phyloP scores from a whole-genome alignment of 2,888 invertebrate species.

The Melipona bicolor region DNA sequence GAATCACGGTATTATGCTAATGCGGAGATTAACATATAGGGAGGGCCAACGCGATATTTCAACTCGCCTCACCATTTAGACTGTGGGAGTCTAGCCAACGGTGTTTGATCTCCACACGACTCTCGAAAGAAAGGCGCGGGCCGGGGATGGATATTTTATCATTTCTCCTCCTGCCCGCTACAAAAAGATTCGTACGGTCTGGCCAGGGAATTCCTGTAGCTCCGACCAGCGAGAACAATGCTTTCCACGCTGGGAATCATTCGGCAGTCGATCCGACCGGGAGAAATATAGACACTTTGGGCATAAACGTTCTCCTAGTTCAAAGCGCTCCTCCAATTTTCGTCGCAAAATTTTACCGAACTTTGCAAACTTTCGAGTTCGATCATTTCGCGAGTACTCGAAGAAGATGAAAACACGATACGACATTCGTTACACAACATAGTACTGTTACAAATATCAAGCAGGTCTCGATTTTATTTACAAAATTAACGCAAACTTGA shows the following conservation, averaged over 20 bases:
- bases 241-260: constrained; percentile 52
- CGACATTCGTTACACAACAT: neutral
- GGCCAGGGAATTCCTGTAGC: constrained; percentile 60
- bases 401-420: neutral
- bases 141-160: constrained; percentile 71
- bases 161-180: constrained; percentile 63
- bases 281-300: neutral
- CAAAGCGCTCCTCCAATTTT: neutral
- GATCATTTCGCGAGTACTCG: neutral
- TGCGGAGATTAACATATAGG: constrained; percentile 83
- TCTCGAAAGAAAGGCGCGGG: constrained; percentile 71
- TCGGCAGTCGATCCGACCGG: constrained; percentile 46
- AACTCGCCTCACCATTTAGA: constrained; percentile 77
- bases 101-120: constrained; percentile 74
- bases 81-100: constrained; percentile 75
- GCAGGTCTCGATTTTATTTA: too few species aligned
- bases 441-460: neutral
- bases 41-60: constrained; percentile 83
- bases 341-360: neutral
- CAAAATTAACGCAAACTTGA: too few species aligned
- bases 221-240: constrained; percentile 62
- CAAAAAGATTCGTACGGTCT: constrained; percentile 56
- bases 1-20: constrained; percentile 84
- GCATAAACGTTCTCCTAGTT: neutral
- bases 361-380: neutral